Evolutionary conservation across 2,888 invertebrate species (phyloP).

Genomic region (Amphimallon solstitiale): DNA sequence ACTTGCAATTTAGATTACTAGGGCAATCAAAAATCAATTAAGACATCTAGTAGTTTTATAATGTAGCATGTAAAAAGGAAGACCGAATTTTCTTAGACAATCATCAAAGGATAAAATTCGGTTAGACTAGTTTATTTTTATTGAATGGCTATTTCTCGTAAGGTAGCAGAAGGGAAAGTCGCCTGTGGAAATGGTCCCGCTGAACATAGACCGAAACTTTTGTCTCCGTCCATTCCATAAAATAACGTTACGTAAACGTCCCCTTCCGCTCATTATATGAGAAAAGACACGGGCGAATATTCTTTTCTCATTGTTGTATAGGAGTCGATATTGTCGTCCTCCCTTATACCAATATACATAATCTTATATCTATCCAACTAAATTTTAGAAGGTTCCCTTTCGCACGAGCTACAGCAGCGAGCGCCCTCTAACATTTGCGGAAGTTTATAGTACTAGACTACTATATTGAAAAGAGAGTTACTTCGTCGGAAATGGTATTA

Average conservation of each 20-base stretch:
- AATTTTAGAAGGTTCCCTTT: constrained; percentile 1
- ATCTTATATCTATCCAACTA: constrained; percentile 16
- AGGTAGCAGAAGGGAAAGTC: constrained; percentile 12
- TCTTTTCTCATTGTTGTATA: constrained; percentile 22
- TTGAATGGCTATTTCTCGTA: constrained; percentile 32
- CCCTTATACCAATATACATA: constrained; percentile 29
- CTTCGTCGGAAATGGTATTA: background rate
- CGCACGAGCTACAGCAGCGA: background rate
- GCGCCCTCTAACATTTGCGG: too few relatives aligned
- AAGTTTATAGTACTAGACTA: too few relatives aligned
- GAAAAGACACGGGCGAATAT: constrained; percentile 25
- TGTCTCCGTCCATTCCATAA: constrained; percentile 33
- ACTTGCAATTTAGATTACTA: background rate
- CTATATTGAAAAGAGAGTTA: background rate
- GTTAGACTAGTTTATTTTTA: constrained; percentile 30
- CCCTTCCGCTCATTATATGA: constrained; percentile 20
- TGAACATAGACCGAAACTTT: constrained; percentile 25
- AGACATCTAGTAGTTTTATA: too few relatives aligned
- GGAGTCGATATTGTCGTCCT: constrained; percentile 15
- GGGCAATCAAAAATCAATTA: too few relatives aligned
- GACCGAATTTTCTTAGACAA: too few relatives aligned
- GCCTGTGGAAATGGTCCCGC: constrained; percentile 30
- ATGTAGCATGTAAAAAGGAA: too few relatives aligned
- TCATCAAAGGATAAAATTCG: constrained; percentile 32
- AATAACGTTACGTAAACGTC: constrained; percentile 27